These are phyloP conservation scores for Olivierus martensii DNA, from an alignment of 1,140 invertebrate genomes.

Conservation along the genomic window DNA sequence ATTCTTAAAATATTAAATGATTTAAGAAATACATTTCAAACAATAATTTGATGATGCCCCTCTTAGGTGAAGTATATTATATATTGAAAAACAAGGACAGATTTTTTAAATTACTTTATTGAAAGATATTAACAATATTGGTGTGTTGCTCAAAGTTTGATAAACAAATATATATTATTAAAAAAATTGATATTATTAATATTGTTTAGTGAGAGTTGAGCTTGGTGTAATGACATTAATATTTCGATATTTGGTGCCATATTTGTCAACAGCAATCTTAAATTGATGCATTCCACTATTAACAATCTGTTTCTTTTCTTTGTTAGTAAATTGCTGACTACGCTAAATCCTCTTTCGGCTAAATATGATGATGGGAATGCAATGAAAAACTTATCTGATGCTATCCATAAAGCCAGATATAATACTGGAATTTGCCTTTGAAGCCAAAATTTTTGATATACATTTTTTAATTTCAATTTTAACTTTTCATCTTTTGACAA, in stretches of 20 bases:
- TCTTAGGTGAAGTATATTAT: no score
- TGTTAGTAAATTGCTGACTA: conserved; percentile 4
- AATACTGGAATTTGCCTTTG: conserved; percentile 9
- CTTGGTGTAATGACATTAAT: background rate
- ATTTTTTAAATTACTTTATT: background rate
- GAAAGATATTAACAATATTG: background rate
- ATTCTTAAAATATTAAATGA: no score
- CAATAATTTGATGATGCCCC: no score
- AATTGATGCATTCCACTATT: background rate
- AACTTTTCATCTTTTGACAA: conserved; percentile 9
- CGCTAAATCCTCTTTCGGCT: conserved; percentile 12
- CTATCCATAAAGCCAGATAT: conserved; percentile 9
- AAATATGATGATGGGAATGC: conserved; percentile 18
- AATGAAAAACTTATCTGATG: conserved; percentile 11
- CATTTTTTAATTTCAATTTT: conserved; percentile 7
- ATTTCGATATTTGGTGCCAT: background rate
- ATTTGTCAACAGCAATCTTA: background rate
- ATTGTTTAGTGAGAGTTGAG: background rate
- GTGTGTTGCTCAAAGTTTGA: background rate
- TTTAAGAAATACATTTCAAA: no score
- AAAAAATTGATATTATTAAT: background rate
- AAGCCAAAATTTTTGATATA: conserved; percentile 17
- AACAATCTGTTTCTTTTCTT: conserved; percentile 13
- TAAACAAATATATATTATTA: background rate
- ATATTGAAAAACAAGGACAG: background rate